Conservation (phyloP, 2,888 invertebrate genomes). For the Acanthosepion lycidas region DNA sequence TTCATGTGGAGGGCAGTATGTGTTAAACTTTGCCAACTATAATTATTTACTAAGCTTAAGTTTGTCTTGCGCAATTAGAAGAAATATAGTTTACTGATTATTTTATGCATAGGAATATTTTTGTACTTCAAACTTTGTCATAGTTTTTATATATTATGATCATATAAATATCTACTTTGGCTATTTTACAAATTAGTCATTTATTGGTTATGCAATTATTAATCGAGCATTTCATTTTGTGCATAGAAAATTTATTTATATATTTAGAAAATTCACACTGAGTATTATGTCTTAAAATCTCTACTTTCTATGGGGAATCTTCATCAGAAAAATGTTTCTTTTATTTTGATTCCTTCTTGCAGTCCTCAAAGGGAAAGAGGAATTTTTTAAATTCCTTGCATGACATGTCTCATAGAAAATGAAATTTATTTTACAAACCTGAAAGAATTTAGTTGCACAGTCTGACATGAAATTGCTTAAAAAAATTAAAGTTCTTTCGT, state of each 20-base stretch:
- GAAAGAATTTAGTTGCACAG: neutral
- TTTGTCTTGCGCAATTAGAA: no score
- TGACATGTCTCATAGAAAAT: neutral
- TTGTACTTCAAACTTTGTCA: neutral
- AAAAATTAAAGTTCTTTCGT: neutral
- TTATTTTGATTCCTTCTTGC: neutral
- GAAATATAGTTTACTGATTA: no score
- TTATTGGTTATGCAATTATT: neutral
- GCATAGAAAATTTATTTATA: neutral
- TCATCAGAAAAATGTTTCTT: conserved; percentile 21
- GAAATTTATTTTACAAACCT: neutral
- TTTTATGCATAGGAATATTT: neutral
- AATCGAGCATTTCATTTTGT: neutral
- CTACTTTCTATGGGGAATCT: neutral
- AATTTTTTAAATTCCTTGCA: neutral
- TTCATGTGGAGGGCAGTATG: no score
- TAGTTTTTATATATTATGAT: neutral
- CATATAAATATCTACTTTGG: neutral
- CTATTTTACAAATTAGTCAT: neutral
- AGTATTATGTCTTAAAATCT: neutral
- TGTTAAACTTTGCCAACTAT: no score
- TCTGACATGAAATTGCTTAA: neutral
- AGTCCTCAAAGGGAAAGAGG: neutral
- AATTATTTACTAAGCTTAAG: no score
- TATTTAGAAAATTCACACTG: no score